phyloP scores from a whole-genome alignment of 2,888 invertebrate species.

The Beris chalybata region DNA sequence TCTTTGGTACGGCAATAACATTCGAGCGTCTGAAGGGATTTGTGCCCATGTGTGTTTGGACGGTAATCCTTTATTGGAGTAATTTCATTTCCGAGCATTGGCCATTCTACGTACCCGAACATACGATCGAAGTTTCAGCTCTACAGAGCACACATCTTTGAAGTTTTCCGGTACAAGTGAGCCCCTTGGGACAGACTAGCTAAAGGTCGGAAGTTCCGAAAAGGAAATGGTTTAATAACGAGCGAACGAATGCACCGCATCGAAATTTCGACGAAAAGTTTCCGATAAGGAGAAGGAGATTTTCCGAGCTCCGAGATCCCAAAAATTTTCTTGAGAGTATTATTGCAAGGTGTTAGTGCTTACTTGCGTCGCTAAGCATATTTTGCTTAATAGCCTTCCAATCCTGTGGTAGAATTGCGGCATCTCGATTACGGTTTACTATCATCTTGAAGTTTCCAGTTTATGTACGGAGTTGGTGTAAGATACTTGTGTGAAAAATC shows the following conservation, averaged over 20 bases:
- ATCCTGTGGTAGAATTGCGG: too few relatives aligned
- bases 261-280: too few relatives aligned
- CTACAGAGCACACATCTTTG: slow-evolving; percentile 12
- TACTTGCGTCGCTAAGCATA: too few relatives aligned
- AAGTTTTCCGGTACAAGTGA: slow-evolving; percentile 19
- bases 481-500: too few relatives aligned
- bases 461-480: too few relatives aligned
- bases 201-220: slow-evolving; percentile 7
- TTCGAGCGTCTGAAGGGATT: slow-evolving; percentile 11
- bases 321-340: too few relatives aligned
- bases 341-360: too few relatives aligned
- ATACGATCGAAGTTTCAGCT: slow-evolving; percentile 9
- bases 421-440: too few relatives aligned
- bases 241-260: slow-evolving; percentile 28
- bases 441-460: too few relatives aligned
- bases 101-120: background rate
- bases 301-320: too few relatives aligned
- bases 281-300: too few relatives aligned
- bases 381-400: too few relatives aligned
- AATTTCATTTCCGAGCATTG: slow-evolving; percentile 28
- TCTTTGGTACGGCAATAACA: background rate
- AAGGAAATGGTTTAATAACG: slow-evolving; percentile 35
- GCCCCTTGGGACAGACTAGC: slow-evolving; percentile 15
- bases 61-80: slow-evolving; percentile 31
- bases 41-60: slow-evolving; percentile 10